phyloP scores from a whole-genome alignment of 2,797 vertebrate species.

The Naso thynnoides region DNA sequence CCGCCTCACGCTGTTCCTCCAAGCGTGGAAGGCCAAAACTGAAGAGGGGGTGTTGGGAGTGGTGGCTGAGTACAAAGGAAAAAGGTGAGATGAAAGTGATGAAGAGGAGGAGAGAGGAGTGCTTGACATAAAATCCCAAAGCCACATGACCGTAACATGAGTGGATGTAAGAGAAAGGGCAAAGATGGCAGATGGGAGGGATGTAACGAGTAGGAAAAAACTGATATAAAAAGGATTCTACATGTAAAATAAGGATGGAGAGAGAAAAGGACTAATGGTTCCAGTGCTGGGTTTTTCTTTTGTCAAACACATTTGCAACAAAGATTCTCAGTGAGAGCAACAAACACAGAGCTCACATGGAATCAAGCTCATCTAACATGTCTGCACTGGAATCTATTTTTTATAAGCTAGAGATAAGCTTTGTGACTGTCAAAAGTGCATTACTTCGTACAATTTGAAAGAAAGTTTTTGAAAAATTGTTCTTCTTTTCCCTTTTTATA shows the following conservation, averaged over 20 bases:
- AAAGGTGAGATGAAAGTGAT: slow-evolving; percentile 66
- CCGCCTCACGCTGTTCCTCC: slow-evolving; percentile 74
- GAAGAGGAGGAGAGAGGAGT: slow-evolving; percentile 47
- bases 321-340: neutral
- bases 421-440: neutral
- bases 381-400: too few species aligned
- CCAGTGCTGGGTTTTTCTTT: slow-evolving; percentile 4
- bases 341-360: neutral
- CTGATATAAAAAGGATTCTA: neutral
- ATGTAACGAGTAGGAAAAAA: slow-evolving; percentile 14
- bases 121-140: slow-evolving; percentile 41
- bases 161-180: slow-evolving; percentile 17
- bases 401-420: too few species aligned
- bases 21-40: slow-evolving; percentile 74
- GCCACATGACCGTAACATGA: slow-evolving; percentile 5
- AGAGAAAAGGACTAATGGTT: neutral
- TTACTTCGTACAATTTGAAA: too few species aligned
- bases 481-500: too few species aligned
- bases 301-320: neutral
- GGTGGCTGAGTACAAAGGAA: slow-evolving; percentile 35
- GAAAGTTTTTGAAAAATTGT: too few species aligned
- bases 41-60: slow-evolving; percentile 24
- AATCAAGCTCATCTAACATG: too few species aligned
- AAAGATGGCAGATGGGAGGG: slow-evolving; percentile 14
- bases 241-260: neutral